Conservation (phyloP, 1,140 invertebrate species). For the Brachionus sp. region DNA sequence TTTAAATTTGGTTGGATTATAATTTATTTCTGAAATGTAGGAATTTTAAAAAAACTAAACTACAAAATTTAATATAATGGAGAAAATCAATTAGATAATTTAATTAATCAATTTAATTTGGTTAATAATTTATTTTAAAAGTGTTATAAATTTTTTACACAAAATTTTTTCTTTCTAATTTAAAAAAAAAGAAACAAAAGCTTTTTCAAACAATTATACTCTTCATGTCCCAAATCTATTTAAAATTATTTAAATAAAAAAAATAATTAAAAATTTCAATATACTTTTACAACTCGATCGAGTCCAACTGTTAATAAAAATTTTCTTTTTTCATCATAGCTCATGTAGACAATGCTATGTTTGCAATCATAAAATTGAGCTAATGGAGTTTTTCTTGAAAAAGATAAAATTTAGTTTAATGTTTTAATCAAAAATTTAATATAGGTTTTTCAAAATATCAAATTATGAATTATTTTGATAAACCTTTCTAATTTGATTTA, state of each 20-base stretch:
- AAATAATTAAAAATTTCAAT: not conserved
- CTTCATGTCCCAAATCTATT: conserved; percentile 11
- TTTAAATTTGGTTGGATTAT: no score
- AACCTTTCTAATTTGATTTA: not conserved
- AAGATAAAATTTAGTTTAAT: conserved; percentile 52
- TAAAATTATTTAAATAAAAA: not conserved
- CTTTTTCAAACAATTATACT: not conserved
- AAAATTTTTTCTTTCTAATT: no score
- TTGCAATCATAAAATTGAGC: conserved; percentile 39
- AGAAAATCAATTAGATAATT: no score
- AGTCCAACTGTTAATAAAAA: conserved; percentile 36
- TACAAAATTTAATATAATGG: no score
- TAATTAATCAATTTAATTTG: no score
- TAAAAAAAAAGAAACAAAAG: no score
- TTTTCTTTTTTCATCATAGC: conserved; percentile 32
- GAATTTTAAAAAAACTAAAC: no score
- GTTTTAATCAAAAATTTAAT: not conserved
- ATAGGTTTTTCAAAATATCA: not conserved
- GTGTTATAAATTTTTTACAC: no score
- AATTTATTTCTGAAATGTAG: no score
- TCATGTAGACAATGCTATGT: conserved; percentile 12
- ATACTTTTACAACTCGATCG: conserved; percentile 35
- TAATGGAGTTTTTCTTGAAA: conserved; percentile 16
- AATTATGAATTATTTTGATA: not conserved
- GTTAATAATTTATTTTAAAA: no score